Percentiles rank a stretch among this genome's conserved stretches.
Conservation (phyloP, 1,140 invertebrate species). For the Drosophila teissieri region DNA sequence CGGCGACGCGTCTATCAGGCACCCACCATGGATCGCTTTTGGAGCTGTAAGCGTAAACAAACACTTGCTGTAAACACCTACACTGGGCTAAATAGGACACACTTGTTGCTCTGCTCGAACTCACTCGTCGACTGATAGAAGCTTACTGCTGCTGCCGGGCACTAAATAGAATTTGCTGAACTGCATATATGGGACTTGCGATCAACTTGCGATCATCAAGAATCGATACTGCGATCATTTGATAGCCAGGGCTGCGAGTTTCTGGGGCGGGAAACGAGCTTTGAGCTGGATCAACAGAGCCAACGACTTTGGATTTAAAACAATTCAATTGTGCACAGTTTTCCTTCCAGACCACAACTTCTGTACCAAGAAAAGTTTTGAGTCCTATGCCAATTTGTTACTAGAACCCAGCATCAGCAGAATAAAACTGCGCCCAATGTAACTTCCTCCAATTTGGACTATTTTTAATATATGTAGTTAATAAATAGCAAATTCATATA, state of each 20-base stretch:
- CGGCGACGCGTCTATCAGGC: slow-evolving; percentile 21
- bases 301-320: background rate
- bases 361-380: no score
- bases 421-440: no score
- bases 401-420: background rate
- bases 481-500: no score
- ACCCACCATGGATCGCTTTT: slow-evolving; percentile 22
- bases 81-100: slow-evolving; percentile 2
- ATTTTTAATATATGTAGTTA: background rate
- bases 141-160: background rate
- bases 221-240: background rate
- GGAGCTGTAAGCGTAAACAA: background rate
- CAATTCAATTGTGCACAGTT: background rate
- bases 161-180: background rate
- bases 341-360: no score
- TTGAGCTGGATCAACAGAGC: background rate
- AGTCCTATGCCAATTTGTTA: background rate
- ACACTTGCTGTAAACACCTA: slow-evolving; percentile 5
- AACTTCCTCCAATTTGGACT: no score
- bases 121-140: slow-evolving; percentile 3
- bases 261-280: background rate
- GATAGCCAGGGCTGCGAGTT: background rate
- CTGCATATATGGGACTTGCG: background rate
- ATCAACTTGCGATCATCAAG: slow-evolving; percentile 7
- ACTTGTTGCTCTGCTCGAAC: slow-evolving; percentile 8